A percentile compares a stretch with the other conserved stretches of the same genome.
phyloP scores from a whole-genome alignment of 2,888 invertebrate genomes.

The Drosophila phalerata region DNA sequence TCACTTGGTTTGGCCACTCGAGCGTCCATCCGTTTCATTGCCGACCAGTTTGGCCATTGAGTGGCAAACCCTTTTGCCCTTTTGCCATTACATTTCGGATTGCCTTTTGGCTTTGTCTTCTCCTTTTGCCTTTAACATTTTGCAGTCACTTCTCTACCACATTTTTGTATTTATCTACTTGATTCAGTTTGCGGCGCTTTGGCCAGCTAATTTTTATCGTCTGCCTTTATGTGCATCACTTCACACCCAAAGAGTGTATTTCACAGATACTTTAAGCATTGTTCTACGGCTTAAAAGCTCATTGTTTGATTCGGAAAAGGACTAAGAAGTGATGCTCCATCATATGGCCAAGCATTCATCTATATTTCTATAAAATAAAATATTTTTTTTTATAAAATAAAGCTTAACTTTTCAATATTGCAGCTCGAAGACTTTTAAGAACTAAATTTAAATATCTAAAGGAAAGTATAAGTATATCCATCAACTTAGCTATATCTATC shows the following conservation, averaged over 20 bases:
- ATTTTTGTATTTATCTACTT: constrained; percentile 61
- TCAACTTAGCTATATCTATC: background rate
- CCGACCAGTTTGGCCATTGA: constrained; percentile 50
- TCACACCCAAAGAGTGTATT: constrained; percentile 58
- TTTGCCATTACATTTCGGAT: background rate
- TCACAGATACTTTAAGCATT: constrained; percentile 56
- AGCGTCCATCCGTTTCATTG: constrained; percentile 64
- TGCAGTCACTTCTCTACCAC: constrained; percentile 24
- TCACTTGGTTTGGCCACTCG: constrained; percentile 65
- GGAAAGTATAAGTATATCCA: background rate
- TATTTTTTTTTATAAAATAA: background rate
- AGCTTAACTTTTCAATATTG: background rate
- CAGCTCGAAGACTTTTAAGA: background rate
- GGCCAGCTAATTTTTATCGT: constrained; percentile 60
- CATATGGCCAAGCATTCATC: background rate
- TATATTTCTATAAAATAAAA: background rate
- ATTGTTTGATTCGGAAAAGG: constrained; percentile 7
- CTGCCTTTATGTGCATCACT: constrained; percentile 64
- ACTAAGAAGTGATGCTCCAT: background rate
- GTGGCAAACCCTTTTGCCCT: constrained; percentile 32
- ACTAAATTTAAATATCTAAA: no score
- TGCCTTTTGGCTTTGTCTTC: background rate
- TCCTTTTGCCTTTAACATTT: background rate
- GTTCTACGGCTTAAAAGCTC: constrained; percentile 52
- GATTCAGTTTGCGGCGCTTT: constrained; percentile 62